Conservation (phyloP, 2,113 vertebrate species). For the Centropus unirufus region DNA sequence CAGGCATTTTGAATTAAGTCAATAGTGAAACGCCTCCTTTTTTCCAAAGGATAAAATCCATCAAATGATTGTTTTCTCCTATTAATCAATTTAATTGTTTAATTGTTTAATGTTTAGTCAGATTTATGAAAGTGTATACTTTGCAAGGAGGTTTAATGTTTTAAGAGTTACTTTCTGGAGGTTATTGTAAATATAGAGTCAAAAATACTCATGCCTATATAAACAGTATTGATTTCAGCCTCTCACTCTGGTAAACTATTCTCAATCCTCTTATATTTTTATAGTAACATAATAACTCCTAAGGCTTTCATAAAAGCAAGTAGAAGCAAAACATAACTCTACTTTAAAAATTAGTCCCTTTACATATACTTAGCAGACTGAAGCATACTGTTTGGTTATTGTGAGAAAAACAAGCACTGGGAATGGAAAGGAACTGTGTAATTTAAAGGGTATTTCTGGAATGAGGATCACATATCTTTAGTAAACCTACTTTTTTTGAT, state of each 20-base stretch:
- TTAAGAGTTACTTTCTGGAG: constrained; percentile 40
- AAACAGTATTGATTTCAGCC: constrained; percentile 51
- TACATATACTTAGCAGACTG: neutral
- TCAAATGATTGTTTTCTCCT: constrained; percentile 12
- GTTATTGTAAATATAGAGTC: constrained; percentile 43
- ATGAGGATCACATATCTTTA: neutral
- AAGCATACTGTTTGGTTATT: neutral
- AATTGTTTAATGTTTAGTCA: constrained; percentile 32
- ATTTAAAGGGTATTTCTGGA: neutral
- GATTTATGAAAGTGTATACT: constrained; percentile 55
- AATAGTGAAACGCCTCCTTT: neutral
- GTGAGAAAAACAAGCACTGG: neutral
- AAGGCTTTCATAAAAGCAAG: constrained; percentile 6
- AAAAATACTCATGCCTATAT: neutral
- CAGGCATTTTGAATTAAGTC: neutral
- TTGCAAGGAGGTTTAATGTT: constrained; percentile 44
- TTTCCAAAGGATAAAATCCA: neutral
- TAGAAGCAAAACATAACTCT: neutral
- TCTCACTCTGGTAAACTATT: constrained; percentile 1
- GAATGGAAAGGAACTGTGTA: neutral
- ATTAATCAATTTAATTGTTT: constrained; percentile 47
- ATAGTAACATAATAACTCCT: constrained; percentile 11
- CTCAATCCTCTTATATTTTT: neutral
- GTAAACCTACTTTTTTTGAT: neutral
- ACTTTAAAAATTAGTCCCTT: neutral